Conservation (phyloP, 2,797 vertebrate genomes). For the Spinus pinus region DNA sequence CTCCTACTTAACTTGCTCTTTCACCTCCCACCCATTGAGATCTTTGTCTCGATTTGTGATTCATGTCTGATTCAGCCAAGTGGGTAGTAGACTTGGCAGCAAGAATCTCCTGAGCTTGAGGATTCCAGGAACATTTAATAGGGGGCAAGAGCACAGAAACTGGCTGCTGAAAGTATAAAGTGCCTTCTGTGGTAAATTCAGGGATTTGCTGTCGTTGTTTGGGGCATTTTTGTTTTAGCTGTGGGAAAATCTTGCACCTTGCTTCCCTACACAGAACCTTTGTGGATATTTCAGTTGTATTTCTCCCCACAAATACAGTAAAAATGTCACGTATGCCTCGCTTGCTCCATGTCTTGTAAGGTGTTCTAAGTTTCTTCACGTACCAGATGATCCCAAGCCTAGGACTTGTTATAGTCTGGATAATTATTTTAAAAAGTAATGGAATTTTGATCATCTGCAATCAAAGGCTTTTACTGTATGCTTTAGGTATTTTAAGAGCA, state of each 20-base stretch:
- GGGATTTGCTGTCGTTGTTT: not conserved
- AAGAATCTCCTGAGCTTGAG: constrained; percentile 1
- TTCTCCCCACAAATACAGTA: not conserved
- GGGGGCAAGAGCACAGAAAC: not conserved
- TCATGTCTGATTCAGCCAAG: constrained; percentile 59
- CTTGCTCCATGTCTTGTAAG: not conserved
- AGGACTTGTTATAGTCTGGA: not conserved
- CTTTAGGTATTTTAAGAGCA: not conserved
- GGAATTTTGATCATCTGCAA: not conserved
- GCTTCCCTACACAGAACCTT: not conserved
- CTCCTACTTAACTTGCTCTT: constrained; percentile 50
- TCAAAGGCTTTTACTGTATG: not conserved
- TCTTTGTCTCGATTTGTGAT: constrained; percentile 48
- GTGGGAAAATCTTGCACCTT: not conserved
- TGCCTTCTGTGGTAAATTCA: not conserved
- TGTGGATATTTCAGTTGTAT: not conserved
- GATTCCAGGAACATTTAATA: constrained; percentile 26
- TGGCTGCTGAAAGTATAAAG: not conserved
- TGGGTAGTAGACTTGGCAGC: constrained; percentile 45
- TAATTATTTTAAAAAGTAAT: not conserved
- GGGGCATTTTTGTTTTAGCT: not conserved
- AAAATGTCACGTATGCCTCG: not conserved
- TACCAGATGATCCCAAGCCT: not conserved
- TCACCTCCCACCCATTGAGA: constrained; percentile 57
- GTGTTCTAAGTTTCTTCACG: not conserved